Percentiles rank a stretch among this genome's conserved stretches.
These are phyloP conservation scores for Meloidogyne chitwoodi DNA, from an alignment of 1,140 invertebrate species.

Conservation along the genomic window DNA sequence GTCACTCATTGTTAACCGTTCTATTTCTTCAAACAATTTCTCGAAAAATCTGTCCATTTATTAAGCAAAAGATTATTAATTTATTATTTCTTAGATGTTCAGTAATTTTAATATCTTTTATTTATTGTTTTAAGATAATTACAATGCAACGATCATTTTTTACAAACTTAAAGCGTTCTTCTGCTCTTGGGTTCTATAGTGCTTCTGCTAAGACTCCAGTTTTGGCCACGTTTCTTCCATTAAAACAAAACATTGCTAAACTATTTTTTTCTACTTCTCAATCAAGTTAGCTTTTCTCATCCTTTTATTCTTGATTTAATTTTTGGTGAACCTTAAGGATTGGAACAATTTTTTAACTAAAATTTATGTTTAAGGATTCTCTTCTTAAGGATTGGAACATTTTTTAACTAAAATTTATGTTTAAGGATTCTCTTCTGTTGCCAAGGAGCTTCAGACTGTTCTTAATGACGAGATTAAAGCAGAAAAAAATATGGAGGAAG, in stretches of 20 bases:
- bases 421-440: constrained; percentile 24
- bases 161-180: not conserved
- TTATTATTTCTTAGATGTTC: not conserved
- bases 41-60: too few relatives aligned
- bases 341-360: too few relatives aligned
- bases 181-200: not conserved
- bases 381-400: too few relatives aligned
- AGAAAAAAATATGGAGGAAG: constrained; percentile 50
- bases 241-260: not conserved
- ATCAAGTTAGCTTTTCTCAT: not conserved
- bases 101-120: not conserved
- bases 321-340: not conserved
- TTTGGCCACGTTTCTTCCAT: not conserved
- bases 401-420: too few relatives aligned
- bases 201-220: not conserved
- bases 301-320: not conserved
- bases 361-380: not conserved
- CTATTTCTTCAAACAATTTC: too few relatives aligned
- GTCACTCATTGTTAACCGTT: too few relatives aligned
- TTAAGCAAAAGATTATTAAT: not conserved
- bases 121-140: not conserved
- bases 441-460: constrained; percentile 44
- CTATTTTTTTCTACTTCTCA: not conserved
- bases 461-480: constrained; percentile 54
- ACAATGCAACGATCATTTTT: not conserved